Conservation (phyloP, 2,888 invertebrate species). For the Cephalotes varians region DNA sequence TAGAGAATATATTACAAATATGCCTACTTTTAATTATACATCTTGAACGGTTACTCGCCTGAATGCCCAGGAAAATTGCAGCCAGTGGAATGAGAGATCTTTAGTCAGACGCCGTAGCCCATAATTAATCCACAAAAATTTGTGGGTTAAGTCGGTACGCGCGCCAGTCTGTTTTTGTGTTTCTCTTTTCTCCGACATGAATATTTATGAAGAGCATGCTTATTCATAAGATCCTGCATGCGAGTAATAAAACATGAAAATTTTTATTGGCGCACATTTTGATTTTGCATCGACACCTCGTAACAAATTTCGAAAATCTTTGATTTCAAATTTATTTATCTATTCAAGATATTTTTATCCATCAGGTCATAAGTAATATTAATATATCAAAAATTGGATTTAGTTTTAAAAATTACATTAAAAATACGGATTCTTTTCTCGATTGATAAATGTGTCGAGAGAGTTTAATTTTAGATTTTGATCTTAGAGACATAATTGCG, state of each 20-base stretch:
- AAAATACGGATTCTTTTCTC: neutral
- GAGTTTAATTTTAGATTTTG: neutral
- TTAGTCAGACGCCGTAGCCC: neutral
- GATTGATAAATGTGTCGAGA: neutral
- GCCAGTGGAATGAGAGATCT: neutral
- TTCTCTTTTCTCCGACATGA: neutral
- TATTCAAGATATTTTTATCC: neutral
- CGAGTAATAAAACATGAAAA: constrained; percentile 22
- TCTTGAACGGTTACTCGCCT: neutral
- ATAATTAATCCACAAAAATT: constrained; percentile 19
- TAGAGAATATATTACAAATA: constrained; percentile 4
- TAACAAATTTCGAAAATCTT: constrained; percentile 4
- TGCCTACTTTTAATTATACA: neutral
- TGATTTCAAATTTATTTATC: constrained; percentile 31
- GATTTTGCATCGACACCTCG: neutral
- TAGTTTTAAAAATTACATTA: neutral
- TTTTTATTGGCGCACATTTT: neutral
- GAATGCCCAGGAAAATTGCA: neutral
- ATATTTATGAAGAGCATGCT: constrained; percentile 13
- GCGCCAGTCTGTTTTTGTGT: neutral
- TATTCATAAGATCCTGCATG: constrained; percentile 5
- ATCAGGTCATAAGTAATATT: neutral
- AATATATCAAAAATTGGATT: neutral
- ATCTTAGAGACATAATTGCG: neutral
- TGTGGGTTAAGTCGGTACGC: neutral